phyloP scores from a whole-genome alignment of 1,140 invertebrate genomes.

The Brachionus angularis region DNA sequence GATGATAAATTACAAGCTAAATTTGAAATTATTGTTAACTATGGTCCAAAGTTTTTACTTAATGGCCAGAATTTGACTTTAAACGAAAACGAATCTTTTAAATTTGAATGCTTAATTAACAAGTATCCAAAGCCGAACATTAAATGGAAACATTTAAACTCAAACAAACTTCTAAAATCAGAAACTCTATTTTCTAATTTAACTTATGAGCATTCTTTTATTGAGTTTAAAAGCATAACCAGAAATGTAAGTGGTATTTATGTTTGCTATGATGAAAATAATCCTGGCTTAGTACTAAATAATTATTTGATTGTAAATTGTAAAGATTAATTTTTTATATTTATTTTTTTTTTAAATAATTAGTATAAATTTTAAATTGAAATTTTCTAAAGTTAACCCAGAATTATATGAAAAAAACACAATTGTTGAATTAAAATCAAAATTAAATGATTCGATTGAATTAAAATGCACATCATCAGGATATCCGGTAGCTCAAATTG shows the following conservation, averaged over 20 bases:
- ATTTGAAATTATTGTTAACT: constrained; percentile 1
- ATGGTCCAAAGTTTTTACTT: background rate
- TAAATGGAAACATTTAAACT: background rate
- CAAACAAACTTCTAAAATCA: background rate
- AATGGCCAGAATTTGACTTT: background rate
- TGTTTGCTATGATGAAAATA: background rate
- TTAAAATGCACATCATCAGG: background rate
- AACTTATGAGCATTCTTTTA: background rate
- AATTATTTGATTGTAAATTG: background rate
- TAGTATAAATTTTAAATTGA: background rate
- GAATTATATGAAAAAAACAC: background rate
- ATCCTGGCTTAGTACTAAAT: background rate
- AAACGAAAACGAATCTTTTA: background rate
- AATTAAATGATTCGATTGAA: background rate
- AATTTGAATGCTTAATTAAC: background rate
- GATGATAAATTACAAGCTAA: background rate
- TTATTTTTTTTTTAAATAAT: background rate
- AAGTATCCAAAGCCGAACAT: background rate
- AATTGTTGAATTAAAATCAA: background rate
- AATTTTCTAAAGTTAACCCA: constrained; percentile 8
- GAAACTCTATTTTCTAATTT: background rate
- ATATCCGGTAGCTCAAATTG: background rate
- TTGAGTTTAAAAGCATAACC: background rate
- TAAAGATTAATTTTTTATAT: constrained; percentile 1
- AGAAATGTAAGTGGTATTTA: background rate